phyloP scores from a whole-genome alignment of 2,113 vertebrate species.

The Nematolebias whitei region DNA sequence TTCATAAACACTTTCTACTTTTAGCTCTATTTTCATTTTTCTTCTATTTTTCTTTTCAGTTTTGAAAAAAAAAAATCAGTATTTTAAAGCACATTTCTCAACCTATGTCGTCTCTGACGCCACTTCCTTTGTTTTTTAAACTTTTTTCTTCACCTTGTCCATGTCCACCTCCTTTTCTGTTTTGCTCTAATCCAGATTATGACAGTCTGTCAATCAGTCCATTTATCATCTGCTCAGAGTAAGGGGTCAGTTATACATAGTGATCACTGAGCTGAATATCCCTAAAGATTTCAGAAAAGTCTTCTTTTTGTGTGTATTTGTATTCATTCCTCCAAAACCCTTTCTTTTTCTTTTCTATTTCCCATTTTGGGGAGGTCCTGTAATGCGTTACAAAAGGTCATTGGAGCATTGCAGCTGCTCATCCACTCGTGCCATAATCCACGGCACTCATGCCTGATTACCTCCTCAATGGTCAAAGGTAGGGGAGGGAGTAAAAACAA shows the following conservation, averaged over 20 bases:
- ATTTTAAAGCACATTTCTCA: conserved; percentile 15
- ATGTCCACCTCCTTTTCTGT: conserved; percentile 3
- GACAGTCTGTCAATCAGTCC: conserved; percentile 75
- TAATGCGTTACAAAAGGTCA: conserved; percentile 84
- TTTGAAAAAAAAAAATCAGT: background rate
- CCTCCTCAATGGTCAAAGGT: conserved; percentile 80
- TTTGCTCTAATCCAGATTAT: conserved; percentile 55
- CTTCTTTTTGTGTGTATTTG: conserved; percentile 25
- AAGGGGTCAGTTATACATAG: conserved; percentile 75
- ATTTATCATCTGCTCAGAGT: conserved; percentile 74
- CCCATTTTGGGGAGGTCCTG: conserved; percentile 70
- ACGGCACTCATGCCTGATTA: conserved; percentile 80
- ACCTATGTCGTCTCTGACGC: background rate
- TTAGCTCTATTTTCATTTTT: background rate
- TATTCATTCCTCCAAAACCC: conserved; percentile 4
- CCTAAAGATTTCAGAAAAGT: conserved; percentile 74
- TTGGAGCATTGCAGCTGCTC: conserved; percentile 82
- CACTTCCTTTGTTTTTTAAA: conserved; percentile 19
- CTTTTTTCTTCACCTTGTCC: conserved; percentile 3
- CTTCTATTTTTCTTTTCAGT: conserved; percentile 9
- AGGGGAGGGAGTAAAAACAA: conserved; percentile 77
- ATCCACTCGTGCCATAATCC: conserved; percentile 81
- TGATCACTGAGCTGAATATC: conserved; percentile 79
- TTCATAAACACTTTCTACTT: conserved; percentile 46
- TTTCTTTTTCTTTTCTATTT: conserved; percentile 32